Conservation (phyloP, 2,113 vertebrate species). For the Nyctereutes procyonoides region DNA sequence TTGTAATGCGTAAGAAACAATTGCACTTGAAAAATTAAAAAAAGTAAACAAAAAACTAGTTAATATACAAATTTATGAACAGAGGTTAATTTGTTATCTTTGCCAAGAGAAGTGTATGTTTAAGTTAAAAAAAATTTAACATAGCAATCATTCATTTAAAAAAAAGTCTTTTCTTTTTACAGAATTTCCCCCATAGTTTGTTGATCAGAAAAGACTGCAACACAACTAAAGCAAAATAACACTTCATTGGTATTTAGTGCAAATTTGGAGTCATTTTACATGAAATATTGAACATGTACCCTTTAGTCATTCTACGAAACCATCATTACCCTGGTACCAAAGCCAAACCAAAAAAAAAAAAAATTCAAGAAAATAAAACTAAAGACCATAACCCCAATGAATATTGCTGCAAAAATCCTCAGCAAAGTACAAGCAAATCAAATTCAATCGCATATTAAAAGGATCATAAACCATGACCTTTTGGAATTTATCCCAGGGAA, state of each 20-base stretch:
- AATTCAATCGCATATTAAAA: not conserved
- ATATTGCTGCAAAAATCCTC: not conserved
- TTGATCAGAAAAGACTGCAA: conserved; percentile 81
- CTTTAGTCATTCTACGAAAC: conserved; percentile 36
- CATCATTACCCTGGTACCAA: not conserved
- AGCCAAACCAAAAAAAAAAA: not conserved
- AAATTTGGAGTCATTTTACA: conserved; percentile 81
- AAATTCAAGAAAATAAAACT: not conserved
- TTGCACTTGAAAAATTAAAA: conserved; percentile 91
- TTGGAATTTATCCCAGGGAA: not conserved
- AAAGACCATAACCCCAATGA: not conserved
- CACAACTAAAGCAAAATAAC: conserved; percentile 86
- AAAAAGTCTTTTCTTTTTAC: conserved; percentile 71
- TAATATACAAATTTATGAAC: conserved; percentile 87
- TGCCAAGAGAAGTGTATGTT: conserved; percentile 80
- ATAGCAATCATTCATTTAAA: conserved; percentile 79
- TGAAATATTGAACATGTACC: conserved; percentile 80
- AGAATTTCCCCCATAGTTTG: conserved; percentile 78
- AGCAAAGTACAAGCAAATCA: not conserved
- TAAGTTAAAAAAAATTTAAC: conserved; percentile 82
- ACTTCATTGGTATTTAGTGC: conserved; percentile 88
- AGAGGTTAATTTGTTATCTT: conserved; percentile 86
- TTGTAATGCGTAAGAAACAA: conserved; percentile 90
- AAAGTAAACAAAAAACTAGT: conserved; percentile 89
- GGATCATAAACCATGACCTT: not conserved